Evolutionary conservation across 2,113 vertebrate genomes (phyloP), one percentile per base, ranked within the genome.

Genomic region (Percina caprodes): DNA sequence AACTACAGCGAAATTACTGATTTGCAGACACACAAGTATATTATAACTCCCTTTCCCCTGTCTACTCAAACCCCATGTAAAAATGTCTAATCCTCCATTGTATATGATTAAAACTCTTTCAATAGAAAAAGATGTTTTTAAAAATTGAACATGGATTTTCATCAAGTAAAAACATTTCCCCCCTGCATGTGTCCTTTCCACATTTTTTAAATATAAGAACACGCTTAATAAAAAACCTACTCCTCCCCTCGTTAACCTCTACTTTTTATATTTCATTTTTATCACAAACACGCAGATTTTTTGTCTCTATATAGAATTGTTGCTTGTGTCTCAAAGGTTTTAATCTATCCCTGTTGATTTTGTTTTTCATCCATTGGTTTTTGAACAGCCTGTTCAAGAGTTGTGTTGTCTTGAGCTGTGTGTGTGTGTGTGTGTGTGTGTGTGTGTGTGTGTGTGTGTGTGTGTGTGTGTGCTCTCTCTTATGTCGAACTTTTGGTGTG

Each of bases 121-220:
- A 90, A 92, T 92, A 88, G 88, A 93, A 93, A 92, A 94, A 92
- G 76, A 86, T 91, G 80, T 89, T 88, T 91, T 83, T 90, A 92
- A 94, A 94, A 93, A 88, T 73, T 89, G 74, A 90, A 92, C 89
- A 91, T 92, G 74, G 71, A 87, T 90, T 86, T 89, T 90, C 83
- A 86, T 92, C 90, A 94, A 93, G 90, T 94, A 93, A 92, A 95
- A 93, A 92, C 79, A 80, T 89, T 86, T 85, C 77, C 79, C 81
- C 69, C 74, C 66, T 82, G 73, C 73, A 81, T 84, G 80, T 90
- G 83, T 91, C 89, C 80, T 89, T 83, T 85, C 49, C 74, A 87
- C 87, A 83, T 87, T 84, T 90, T 88, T 86, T 72, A 72, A 86
- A 90, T 85, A 87, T 80, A 88, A 90, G 81, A 91, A 91, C 90